Conservation (phyloP, 2,888 invertebrate genomes). For the Chrysomela aeneicollis region DNA sequence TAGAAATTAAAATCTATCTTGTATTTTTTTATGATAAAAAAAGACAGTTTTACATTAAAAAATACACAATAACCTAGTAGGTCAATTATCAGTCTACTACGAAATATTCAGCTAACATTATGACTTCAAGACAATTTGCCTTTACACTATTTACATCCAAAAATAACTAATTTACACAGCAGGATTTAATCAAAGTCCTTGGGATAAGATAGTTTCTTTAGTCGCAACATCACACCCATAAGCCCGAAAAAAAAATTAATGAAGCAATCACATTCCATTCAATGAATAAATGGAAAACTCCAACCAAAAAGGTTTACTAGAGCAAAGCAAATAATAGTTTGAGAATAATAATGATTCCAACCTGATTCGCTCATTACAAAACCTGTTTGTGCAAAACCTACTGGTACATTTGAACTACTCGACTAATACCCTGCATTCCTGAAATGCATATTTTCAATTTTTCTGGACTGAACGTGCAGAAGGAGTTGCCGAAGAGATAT, state of each 20-base stretch:
- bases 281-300: not conserved
- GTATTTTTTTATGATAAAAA: conserved; percentile 43
- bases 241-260: not conserved
- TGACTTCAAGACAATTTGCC: conserved; percentile 59
- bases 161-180: conserved; percentile 54
- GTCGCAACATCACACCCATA: not conserved
- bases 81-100: conserved; percentile 61
- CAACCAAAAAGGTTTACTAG: too few relatives aligned
- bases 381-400: too few relatives aligned
- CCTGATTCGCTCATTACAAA: too few relatives aligned
- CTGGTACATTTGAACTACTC: too few relatives aligned
- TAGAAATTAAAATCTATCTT: conserved; percentile 46
- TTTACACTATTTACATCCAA: conserved; percentile 64
- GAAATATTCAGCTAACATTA: conserved; percentile 55
- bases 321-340: too few relatives aligned
- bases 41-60: conserved; percentile 60
- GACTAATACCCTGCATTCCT: too few relatives aligned
- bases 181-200: not conserved
- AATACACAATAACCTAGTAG: conserved; percentile 59
- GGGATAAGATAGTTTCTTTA: not conserved
- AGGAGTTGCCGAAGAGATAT: too few relatives aligned
- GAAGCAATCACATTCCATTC: not conserved
- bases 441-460: too few relatives aligned
- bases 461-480: too few relatives aligned
- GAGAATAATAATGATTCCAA: too few relatives aligned